Evolutionary conservation across 1,140 invertebrate genomes (phyloP).

Genomic region (Potamilus streckersoni): DNA sequence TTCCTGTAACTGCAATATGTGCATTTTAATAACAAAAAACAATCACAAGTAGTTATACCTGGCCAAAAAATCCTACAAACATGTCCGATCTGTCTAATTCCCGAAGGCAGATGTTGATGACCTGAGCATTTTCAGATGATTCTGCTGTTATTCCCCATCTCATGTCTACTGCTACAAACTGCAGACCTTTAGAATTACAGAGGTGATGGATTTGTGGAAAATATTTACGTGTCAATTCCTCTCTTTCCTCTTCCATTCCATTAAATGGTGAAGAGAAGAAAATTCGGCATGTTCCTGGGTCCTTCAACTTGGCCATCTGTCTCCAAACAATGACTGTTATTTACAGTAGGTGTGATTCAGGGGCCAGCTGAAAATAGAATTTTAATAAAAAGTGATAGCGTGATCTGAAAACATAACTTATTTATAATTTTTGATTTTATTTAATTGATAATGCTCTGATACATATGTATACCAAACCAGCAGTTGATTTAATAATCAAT

Average conservation of each 20-base stretch:
- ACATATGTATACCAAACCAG: too few species aligned
- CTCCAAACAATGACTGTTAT: too few species aligned
- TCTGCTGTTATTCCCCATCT: conserved; percentile 65
- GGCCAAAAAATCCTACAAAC: conserved; percentile 64
- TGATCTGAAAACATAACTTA: too few species aligned
- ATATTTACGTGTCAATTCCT: conserved; percentile 57
- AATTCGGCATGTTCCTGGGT: conserved; percentile 52
- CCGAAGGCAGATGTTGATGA: conserved; percentile 60
- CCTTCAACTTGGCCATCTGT: conserved; percentile 38
- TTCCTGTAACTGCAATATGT: neutral
- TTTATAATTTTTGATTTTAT: too few species aligned
- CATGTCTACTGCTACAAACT: conserved; percentile 64
- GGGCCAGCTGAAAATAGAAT: too few species aligned
- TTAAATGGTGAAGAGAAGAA: conserved; percentile 65
- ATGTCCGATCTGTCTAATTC: conserved; percentile 63
- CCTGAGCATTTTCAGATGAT: conserved; percentile 56
- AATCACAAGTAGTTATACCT: conserved; percentile 39
- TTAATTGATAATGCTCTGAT: too few species aligned
- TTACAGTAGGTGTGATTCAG: too few species aligned
- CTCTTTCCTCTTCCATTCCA: conserved; percentile 63
- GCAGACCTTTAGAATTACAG: conserved; percentile 54
- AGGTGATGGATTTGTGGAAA: conserved; percentile 59
- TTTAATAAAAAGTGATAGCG: too few species aligned
- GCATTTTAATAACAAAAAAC: neutral
- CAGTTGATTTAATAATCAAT: too few species aligned